Evolutionary conservation across 2,888 invertebrate species (phyloP).

Genomic region (Lutraria lutraria): DNA sequence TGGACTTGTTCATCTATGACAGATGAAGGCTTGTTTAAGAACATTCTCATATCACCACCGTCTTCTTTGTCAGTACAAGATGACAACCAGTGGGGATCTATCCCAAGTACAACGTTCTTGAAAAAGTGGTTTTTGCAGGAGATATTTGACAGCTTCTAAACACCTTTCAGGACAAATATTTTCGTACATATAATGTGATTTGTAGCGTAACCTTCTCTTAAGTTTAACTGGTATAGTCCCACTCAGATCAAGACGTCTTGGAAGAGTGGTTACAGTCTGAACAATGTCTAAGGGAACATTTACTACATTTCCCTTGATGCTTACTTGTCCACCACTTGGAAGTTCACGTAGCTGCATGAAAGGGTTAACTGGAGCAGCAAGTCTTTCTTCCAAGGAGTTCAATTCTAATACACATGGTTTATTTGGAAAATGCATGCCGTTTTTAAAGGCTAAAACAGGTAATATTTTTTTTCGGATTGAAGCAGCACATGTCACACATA

Average conservation of each 20-base stretch:
- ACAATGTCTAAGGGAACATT: slow-evolving; percentile 47
- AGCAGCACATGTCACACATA: slow-evolving; percentile 48
- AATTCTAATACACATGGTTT: slow-evolving; percentile 41
- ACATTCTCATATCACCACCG: too few relatives aligned
- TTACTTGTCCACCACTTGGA: slow-evolving; percentile 49
- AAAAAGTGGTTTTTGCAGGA: slow-evolving; percentile 45
- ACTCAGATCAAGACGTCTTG: slow-evolving; percentile 25
- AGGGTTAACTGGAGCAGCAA: slow-evolving; percentile 51
- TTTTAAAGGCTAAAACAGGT: slow-evolving; percentile 40
- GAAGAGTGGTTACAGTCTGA: slow-evolving; percentile 38
- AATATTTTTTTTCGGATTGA: slow-evolving; percentile 42
- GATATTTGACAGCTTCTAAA: slow-evolving; percentile 36
- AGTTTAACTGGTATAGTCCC: slow-evolving; percentile 34
- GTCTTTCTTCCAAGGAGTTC: slow-evolving; percentile 48
- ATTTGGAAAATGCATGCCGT: slow-evolving; percentile 43
- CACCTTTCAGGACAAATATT: slow-evolving; percentile 51
- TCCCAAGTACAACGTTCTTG: too few relatives aligned
- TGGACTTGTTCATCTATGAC: too few relatives aligned
- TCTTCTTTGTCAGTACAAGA: too few relatives aligned
- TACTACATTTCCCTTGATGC: slow-evolving; percentile 57
- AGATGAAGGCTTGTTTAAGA: too few relatives aligned
- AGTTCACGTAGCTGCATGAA: slow-evolving; percentile 58
- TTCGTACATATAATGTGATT: slow-evolving; percentile 51
- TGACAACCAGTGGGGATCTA: too few relatives aligned
- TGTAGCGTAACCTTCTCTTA: slow-evolving; percentile 46